Evolutionary conservation across 2,888 invertebrate species (phyloP), one percentile per base, ranked within the genome.

Genomic region (Boloria euphrosyne): DNA sequence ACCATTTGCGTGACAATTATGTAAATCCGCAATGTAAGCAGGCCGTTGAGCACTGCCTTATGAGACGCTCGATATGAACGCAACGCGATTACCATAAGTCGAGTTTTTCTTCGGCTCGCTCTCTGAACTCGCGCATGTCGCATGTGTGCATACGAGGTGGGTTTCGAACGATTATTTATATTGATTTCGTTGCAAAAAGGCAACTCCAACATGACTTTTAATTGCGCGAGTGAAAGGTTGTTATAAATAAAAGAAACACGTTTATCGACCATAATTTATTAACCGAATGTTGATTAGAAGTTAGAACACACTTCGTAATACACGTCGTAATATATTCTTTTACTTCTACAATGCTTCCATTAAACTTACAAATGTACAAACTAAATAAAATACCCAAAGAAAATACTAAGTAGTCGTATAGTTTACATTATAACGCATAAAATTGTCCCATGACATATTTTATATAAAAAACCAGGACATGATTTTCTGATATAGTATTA

Each of bases 1-100:
- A 68, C 74, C 63, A 72, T 72, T 71, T 76, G 75, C 77, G 80
- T 78, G 79, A 82, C 80, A 80, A 78, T 78, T 82, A 81, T 80
- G 79, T 77, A 78, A 75, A 72, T 77, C 73, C 70, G 71, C 71
- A 74, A 74, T 75, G 75, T 46, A 58, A 55, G 31, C 44, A 54
- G 49, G 54, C 31, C 10, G 7, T 10, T 38, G 10, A 17, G 63
- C 51, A 61, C 58, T 60, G 68, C 69, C 71, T 63, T 69, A 73
- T 71, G 62, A 61, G 66, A 38, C 53, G 66, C 55, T 67, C 62
- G 68, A 65, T 68, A 71, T 73, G 65, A 74, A 73, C 71, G 71
- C 66, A 22, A 67, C 62, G 66, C 44, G 47, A 71, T 74, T 72
- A 72, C 62, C 72, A 74, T 71, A 67, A 53, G 57, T 53, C 65